These are phyloP conservation scores for Trematomus bernacchii DNA, from an alignment of 2,797 vertebrate species.

Conservation along the genomic window DNA sequence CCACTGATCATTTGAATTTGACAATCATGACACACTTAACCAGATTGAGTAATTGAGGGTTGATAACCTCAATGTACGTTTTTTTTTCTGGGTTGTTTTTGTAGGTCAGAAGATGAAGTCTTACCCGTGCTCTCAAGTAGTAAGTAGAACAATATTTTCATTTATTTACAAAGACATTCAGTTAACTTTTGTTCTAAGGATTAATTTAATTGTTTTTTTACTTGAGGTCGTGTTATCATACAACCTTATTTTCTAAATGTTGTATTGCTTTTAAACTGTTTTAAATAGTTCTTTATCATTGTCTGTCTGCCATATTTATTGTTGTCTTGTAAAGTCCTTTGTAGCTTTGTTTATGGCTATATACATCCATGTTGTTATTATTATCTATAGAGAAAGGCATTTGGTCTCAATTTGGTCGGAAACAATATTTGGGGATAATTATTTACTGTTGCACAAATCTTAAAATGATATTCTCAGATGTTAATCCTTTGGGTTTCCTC, in stretches of 20 bases:
- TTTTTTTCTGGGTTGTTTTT: constrained; percentile 2
- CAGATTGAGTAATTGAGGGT: background rate
- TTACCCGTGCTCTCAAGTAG: constrained; percentile 86
- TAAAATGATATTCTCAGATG: background rate
- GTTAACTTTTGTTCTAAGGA: too few species aligned
- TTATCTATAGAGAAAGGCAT: background rate
- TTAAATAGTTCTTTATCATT: background rate
- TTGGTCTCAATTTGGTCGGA: background rate
- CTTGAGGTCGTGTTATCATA: too few species aligned
- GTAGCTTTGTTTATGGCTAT: too few species aligned
- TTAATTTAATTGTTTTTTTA: background rate
- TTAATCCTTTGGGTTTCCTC: background rate
- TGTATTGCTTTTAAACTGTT: too few species aligned
- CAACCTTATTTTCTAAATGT: too few species aligned
- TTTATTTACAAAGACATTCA: too few species aligned
- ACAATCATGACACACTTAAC: background rate
- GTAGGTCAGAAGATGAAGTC: constrained; percentile 81
- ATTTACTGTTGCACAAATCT: background rate
- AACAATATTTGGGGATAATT: background rate
- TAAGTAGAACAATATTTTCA: constrained; percentile 70
- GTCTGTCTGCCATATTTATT: too few species aligned
- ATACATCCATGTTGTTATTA: too few species aligned
- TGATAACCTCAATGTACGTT: background rate
- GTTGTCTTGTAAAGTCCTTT: too few species aligned
- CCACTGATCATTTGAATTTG: too few species aligned